Base-by-base conservation (phyloP, 2,797 vertebrate genomes). In the Hephaestus fuliginosus region DNA sequence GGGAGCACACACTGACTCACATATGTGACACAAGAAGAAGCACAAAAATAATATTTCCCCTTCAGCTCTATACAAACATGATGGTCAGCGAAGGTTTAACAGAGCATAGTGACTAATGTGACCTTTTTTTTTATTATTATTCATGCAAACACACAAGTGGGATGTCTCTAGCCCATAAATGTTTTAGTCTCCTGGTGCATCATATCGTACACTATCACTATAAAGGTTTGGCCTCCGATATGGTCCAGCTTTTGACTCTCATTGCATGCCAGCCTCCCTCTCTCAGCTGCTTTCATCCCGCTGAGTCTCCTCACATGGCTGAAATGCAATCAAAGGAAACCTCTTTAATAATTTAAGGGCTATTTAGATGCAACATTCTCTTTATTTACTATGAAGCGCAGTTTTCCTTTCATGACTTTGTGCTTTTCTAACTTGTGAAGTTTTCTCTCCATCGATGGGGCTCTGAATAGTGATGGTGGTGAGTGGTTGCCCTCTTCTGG, bases 401-500 rank as follows among this genome's bases (percentile, higher is more conserved):
- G 0, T 39, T 82, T 67, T 22, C 17, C 33, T 9, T 55, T 58
- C 7, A 55, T 62, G 57, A 22, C 18, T 39, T 52, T 13, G 5
- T 36, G 17, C 3, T 14, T 57, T 43, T 60, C 18, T 18, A 11
- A 68, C 7, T 20, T 39, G 2, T 55, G 17, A 63, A 70, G 56
- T 61, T n/a, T 3, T 28, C 13, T 41, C 5, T n/a, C n/a, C 4
- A 17, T 7, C 41, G 9, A 1, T 0, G 3, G 39, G 11, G 22
- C 70, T 76, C 36, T 57, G 2, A 44, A 33, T 33, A 33, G 30
- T 33, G 30, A 33, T 33, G 30, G 30, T 70, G 75, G 86, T 81
- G 39, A 81, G 30, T 77, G 74, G 62, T 67, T 84, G 90, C 88
- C 91, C 89, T 87, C 93, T 91, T 79, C 70, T 91, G 93, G 92